phyloP scores from a whole-genome alignment of 2,113 vertebrate genomes.

The Cololabis saira region DNA sequence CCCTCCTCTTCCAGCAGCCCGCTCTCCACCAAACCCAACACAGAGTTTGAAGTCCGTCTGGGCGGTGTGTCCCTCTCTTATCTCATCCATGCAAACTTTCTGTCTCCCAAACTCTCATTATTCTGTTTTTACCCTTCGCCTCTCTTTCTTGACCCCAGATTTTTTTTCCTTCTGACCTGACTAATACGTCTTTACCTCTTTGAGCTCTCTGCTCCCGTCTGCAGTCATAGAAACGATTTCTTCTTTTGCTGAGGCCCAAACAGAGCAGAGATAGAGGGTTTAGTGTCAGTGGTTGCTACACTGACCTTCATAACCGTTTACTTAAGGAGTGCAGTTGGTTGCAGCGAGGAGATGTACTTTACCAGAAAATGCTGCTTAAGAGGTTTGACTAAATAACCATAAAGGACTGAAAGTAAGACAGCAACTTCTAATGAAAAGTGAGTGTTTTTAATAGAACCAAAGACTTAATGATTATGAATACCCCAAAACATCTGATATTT shows the following conservation, averaged over 20 bases:
- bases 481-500: not conserved
- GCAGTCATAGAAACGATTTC: slow-evolving; percentile 29
- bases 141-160: slow-evolving; percentile 10
- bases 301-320: slow-evolving; percentile 22
- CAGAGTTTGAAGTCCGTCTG: slow-evolving; percentile 65
- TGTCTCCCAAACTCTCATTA: slow-evolving; percentile 65
- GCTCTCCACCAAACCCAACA: slow-evolving; percentile 40
- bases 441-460: slow-evolving; percentile 10
- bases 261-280: not conserved
- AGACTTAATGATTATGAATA: not conserved
- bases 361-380: slow-evolving; percentile 10
- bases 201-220: slow-evolving; percentile 46
- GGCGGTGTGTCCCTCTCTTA: slow-evolving; percentile 4
- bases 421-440: not conserved
- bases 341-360: not conserved
- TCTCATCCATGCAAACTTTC: slow-evolving; percentile 44
- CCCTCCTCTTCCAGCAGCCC: slow-evolving; percentile 27
- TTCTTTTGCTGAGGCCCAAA: slow-evolving; percentile 16
- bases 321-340: slow-evolving; percentile 6
- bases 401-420: not conserved
- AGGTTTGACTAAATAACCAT: not conserved
- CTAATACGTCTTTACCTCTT: slow-evolving; percentile 57
- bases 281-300: slow-evolving; percentile 11
- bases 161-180: slow-evolving; percentile 44
- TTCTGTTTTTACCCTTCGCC: slow-evolving; percentile 55